phyloP scores from a whole-genome alignment of 2,113 vertebrate genomes.

The Ctenodactylus gundi region DNA sequence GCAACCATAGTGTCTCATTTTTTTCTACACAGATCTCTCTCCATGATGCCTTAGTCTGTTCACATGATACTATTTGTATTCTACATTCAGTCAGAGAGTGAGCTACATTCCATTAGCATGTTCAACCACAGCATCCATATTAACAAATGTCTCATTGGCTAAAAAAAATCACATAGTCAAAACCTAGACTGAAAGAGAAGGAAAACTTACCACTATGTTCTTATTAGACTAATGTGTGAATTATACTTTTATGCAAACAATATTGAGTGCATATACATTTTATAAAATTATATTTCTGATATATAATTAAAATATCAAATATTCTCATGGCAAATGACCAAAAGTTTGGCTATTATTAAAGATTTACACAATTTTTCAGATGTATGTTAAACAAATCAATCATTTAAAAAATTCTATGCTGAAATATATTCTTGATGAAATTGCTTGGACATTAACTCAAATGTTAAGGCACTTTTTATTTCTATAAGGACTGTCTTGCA shows the following conservation, averaged over 20 bases:
- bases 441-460: not conserved
- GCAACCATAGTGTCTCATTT: not conserved
- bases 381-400: not conserved
- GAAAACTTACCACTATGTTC: not conserved
- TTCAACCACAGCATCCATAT: not conserved
- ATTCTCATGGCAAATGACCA: not conserved
- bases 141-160: not conserved
- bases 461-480: not conserved
- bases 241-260: not conserved
- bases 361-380: not conserved
- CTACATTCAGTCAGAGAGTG: not conserved
- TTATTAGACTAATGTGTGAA: not conserved
- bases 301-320: not conserved
- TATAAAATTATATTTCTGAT: not conserved
- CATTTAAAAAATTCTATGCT: not conserved
- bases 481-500: not conserved
- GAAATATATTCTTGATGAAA: not conserved
- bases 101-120: not conserved
- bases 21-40: not conserved
- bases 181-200: not conserved
- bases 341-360: not conserved
- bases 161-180: not conserved
- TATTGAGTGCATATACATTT: not conserved
- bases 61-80: not conserved
- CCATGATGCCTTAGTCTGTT: not conserved